These are phyloP conservation scores for Nanorana parkeri DNA, from an alignment of 2,113 vertebrate species.

Conservation along the genomic window DNA sequence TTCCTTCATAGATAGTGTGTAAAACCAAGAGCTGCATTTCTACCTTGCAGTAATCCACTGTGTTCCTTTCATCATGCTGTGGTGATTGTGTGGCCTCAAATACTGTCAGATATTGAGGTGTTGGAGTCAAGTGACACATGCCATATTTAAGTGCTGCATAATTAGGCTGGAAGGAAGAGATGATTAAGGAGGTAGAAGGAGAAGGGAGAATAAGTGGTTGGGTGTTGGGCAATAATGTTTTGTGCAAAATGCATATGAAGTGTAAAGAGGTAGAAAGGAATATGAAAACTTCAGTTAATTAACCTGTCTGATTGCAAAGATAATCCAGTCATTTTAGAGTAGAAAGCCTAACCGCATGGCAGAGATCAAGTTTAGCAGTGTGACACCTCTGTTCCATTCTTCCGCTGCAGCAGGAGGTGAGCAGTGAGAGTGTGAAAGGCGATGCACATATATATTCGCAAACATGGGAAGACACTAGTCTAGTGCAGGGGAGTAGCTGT, in stretches of 20 bases:
- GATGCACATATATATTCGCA: conserved; percentile 62
- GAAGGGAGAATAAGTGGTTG: conserved; percentile 38
- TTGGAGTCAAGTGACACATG: conserved; percentile 57
- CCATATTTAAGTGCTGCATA: conserved; percentile 51
- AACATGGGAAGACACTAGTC: conserved; percentile 55
- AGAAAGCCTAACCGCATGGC: conserved; percentile 57
- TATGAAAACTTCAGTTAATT: conserved; percentile 61
- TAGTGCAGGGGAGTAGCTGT: conserved; percentile 59
- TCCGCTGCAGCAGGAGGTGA: conserved; percentile 65
- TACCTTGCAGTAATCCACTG: neutral
- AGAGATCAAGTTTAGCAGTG: conserved; percentile 64
- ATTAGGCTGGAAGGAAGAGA: conserved; percentile 56
- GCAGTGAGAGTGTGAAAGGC: conserved; percentile 60
- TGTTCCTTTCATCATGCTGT: conserved; percentile 1
- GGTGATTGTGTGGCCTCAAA: conserved; percentile 7
- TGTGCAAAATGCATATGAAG: conserved; percentile 42
- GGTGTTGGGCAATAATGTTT: conserved; percentile 50
- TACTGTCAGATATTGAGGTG: conserved; percentile 28
- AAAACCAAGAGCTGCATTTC: neutral
- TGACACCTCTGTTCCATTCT: conserved; percentile 66
- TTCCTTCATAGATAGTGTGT: too few relatives aligned
- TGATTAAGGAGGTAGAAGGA: conserved; percentile 39
- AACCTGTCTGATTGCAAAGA: conserved; percentile 57
- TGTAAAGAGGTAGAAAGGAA: conserved; percentile 51
- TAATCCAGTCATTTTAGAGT: conserved; percentile 60